Evolutionary conservation across 2,888 invertebrate genomes (phyloP), one percentile per base, ranked within the genome.

Genomic region (Dermolepida albohirtum): DNA sequence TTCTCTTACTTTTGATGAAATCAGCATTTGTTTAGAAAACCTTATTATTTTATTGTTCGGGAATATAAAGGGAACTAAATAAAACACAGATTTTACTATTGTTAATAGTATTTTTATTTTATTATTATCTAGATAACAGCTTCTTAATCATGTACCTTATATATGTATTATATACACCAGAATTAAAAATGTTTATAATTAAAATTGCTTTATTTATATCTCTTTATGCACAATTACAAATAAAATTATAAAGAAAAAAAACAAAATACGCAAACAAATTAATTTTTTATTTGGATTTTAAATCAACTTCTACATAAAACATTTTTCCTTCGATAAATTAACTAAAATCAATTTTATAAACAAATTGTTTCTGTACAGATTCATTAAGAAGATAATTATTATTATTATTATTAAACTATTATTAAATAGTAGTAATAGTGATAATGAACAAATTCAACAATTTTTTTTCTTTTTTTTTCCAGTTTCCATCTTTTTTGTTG

Each of bases 241-340:
- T 49, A 49, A 34, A 10, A 34, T 5, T 49, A 49, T 22, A 49
- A 49, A 22, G 14, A 14, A 59, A 59, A 12, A 62, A 62, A 62
- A 62, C 59, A 62, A 62, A 50, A 49, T 16, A 40, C 41, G 55
- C 34, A 39, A 62, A 62, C 59, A 62, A 43, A 55, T 40, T 44
- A 12, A 62, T 62, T 62, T n/a, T 62, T 62, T 59, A 59, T 62
- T 62, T 62, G 27, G 12, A 16, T 34, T 62, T 47, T 34, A 62
- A 62, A 62, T 62, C 39, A 62, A 62, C 59, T 62, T 62, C 59
- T 49, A 62, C 59, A 62, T 40, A 52, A 29, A 52, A 29, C 29
- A 52, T 27, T 34, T 52, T 29, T 52, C 34, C 51, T 52, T 10
- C n/a, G 14, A 29, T 52, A 29, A 12, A 52, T 52, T 52, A 52